A percentile compares a stretch with the other conserved stretches of the same genome.
Conservation (phyloP, 2,888 invertebrate species). For the Orthosia gothica region DNA sequence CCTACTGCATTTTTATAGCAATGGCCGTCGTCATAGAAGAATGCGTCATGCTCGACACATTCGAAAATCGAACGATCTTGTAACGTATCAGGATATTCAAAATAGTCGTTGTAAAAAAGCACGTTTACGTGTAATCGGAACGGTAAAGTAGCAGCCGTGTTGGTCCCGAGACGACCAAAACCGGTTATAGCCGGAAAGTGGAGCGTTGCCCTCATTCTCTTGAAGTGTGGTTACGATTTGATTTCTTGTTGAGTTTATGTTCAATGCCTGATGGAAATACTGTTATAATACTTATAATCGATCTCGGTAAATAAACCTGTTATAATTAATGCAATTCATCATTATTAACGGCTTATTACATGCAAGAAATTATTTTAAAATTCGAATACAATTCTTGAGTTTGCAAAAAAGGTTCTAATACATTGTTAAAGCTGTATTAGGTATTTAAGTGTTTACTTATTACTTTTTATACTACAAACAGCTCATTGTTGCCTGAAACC, state of each 20-base stretch:
- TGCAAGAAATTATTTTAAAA: slow-evolving; percentile 8
- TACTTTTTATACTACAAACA: slow-evolving; percentile 33
- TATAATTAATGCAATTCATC: slow-evolving; percentile 38
- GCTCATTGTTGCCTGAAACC: slow-evolving; percentile 34
- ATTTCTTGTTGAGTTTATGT: slow-evolving; percentile 80
- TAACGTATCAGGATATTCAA: slow-evolving; percentile 56
- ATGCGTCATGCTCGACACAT: slow-evolving; percentile 45
- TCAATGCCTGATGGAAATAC: slow-evolving; percentile 75
- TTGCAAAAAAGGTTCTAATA: slow-evolving; percentile 3
- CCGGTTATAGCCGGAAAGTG: slow-evolving; percentile 86
- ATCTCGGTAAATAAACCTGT: slow-evolving; percentile 32
- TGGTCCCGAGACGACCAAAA: slow-evolving; percentile 76
- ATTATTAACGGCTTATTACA: slow-evolving; percentile 18
- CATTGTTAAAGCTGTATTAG: slow-evolving; percentile 10
- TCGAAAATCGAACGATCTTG: slow-evolving; percentile 41
- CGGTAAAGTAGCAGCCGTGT: slow-evolving; percentile 73
- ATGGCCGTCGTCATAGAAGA: slow-evolving; percentile 17
- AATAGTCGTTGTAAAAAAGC: slow-evolving; percentile 63
- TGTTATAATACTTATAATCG: slow-evolving; percentile 74
- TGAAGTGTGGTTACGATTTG: slow-evolving; percentile 79
- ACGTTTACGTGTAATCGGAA: slow-evolving; percentile 69
- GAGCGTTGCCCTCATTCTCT: slow-evolving; percentile 87
- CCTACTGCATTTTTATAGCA: slow-evolving; percentile 11
- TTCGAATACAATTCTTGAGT: background rate
- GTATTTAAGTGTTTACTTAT: slow-evolving; percentile 28